These are phyloP conservation scores for Petrocephalus microphthalmus DNA, from an alignment of 2,113 vertebrate genomes.

Conservation along the genomic window DNA sequence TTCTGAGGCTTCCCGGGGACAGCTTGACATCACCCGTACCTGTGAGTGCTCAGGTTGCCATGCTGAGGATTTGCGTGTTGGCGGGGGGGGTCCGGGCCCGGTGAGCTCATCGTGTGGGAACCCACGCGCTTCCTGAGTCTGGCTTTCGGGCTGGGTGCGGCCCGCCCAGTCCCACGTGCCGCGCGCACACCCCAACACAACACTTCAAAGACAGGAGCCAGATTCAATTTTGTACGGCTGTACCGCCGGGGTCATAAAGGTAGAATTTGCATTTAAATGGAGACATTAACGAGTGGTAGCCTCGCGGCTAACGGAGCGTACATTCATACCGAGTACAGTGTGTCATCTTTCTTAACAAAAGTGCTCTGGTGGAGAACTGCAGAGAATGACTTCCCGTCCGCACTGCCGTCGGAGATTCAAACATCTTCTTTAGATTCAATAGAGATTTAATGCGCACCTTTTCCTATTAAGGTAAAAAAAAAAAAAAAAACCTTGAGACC, in stretches of 20 bases:
- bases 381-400: slow-evolving; percentile 20
- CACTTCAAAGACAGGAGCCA: slow-evolving; percentile 41
- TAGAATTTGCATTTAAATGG: slow-evolving; percentile 63
- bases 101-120: slow-evolving; percentile 13
- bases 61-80: neutral
- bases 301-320: slow-evolving; percentile 48
- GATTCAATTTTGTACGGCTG: slow-evolving; percentile 44
- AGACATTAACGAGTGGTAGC: slow-evolving; percentile 50
- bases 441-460: neutral
- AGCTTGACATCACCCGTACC: neutral
- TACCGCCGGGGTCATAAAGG: slow-evolving; percentile 52
- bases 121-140: neutral
- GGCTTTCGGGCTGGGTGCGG: neutral
- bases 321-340: slow-evolving; percentile 38
- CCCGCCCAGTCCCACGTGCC: neutral
- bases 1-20: neutral
- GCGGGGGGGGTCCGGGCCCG: neutral
- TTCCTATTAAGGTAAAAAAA: neutral
- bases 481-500: neutral
- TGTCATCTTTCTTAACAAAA: slow-evolving; percentile 48
- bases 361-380: slow-evolving; percentile 42
- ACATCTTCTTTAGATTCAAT: slow-evolving; percentile 10
- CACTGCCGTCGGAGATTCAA: slow-evolving; percentile 8
- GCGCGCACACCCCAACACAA: neutral
- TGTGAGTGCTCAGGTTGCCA: neutral